Evolutionary conservation across 2,888 invertebrate genomes (phyloP), one percentile per base, ranked within the genome.

Genomic region (Loripinus fragilis): DNA sequence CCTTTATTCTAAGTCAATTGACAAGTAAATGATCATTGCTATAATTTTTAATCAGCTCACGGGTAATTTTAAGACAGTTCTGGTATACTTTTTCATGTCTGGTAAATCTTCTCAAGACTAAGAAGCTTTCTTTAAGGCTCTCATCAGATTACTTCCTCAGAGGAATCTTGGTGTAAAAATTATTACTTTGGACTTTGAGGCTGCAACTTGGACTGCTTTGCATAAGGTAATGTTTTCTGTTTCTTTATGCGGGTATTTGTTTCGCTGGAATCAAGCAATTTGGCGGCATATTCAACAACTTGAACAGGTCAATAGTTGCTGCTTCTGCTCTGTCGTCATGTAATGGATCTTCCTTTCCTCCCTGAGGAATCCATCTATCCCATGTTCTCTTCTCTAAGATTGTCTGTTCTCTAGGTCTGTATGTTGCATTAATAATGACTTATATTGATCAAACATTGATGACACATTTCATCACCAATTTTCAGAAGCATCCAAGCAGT

Each of bases 171-270:
- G 48, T 48, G 48, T 48, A 20, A 48, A 48, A 48, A 48, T 20
- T 17, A n/a, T 48, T 20, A 48, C 48, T 17, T 48, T 48, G 48
- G 55, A 55, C 55, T 55, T 55, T 55, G 25, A 55, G 55, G 55
- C 55, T 28, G 25, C 55, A 55, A 23, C 55, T 28, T 55, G 55
- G 55, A 25, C 55, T 28, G 55, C 55, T 28, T 28, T 55, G 28
- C 10, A 15, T 10, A 28, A 55, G 28, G 55, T 55, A 10, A 7
- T 55, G 5, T 28, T 28, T 28, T 23, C 25, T 55, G 28, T 55
- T 28, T 25, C 55, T 28, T 28, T 55, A 28, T 7, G 28, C 2
- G 55, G 55, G 25, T 55, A 28, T 55, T 10, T 55, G 25, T 55
- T 55, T 55, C 25, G 5, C 55, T 55, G 55, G 55, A 55, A 23